Base-by-base conservation (phyloP, 1,140 invertebrate species). In the Hirudo medicinalis region DNA sequence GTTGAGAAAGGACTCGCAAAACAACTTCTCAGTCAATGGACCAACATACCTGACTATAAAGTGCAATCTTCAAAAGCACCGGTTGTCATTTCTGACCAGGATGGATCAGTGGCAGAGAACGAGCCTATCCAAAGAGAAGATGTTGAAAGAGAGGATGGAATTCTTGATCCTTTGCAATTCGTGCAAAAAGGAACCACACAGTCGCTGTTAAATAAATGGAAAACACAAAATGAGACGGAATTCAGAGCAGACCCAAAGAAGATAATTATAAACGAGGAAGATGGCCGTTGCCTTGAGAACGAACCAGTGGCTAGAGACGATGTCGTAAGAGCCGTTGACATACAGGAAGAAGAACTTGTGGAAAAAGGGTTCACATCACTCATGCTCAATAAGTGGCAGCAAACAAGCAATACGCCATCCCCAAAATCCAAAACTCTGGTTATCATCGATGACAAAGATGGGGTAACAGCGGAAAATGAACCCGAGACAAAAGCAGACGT, bases 231-330 rank as follows among this genome's bases (percentile, higher is more conserved):
- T 49, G 40, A 72, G 71, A 27, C 57, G 9, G 27, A 68, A 57
- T 36, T 19, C 20, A 54, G 54, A 27, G 25, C 36, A 25, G 63
- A 54, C 2, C 49, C 49, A 49, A 54, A 69, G 25, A 32, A 27
- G 5, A 67, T 68, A 63, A 72, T 68, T 54, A 49, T 72, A n/a
- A 49, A 63, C 0, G 72, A 73, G 43, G 72, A 63, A 20, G 72
- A 73, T 15, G 69, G 68, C 2, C 25, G 32, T 19, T 49, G 70
- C 20, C 29, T 70, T 15, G 72, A 73, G 53, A 73, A 67, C 36
- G 54, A 73, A 36, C 72, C 72, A n/a, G 54, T 71, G 4, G 19
- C 40, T 3, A 63, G 72, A 60, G 53, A 36, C 13, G 72, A 73
- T 22, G 72, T 72, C 4, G 54, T 69, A 22, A 72, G 70, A 54